Conservation (phyloP, 1,140 invertebrate genomes). For the Plectus sambesii region DNA sequence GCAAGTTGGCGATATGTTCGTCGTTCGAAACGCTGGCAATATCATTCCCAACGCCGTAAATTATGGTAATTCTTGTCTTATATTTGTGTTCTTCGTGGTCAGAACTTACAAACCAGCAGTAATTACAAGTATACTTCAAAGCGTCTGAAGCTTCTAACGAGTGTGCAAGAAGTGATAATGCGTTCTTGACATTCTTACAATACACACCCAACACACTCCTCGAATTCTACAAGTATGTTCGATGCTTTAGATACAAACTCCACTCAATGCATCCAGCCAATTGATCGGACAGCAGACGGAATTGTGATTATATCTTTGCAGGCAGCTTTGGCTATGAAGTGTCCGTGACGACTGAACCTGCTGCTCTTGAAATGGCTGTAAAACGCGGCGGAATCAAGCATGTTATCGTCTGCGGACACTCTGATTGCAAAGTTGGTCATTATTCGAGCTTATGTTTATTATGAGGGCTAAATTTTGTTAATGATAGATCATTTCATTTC, state of each 20-base stretch:
- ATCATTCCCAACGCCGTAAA: slow-evolving; percentile 72
- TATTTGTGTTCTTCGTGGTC: background rate
- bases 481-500: too few relatives aligned
- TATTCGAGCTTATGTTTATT: too few relatives aligned
- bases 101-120: background rate
- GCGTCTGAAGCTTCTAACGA: too few relatives aligned
- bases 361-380: slow-evolving; percentile 81
- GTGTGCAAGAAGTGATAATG: too few relatives aligned
- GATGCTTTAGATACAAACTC: too few relatives aligned
- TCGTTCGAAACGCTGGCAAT: slow-evolving; percentile 87
- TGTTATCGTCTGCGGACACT: slow-evolving; percentile 86
- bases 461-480: too few relatives aligned
- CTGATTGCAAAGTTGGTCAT: slow-evolving; percentile 75
- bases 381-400: slow-evolving; percentile 76
- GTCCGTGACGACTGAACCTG: slow-evolving; percentile 65
- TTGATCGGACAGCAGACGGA: too few relatives aligned
- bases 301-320: slow-evolving; percentile 34
- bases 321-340: slow-evolving; percentile 32
- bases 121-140: too few relatives aligned
- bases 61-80: slow-evolving; percentile 51
- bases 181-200: too few relatives aligned
- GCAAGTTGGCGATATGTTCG: slow-evolving; percentile 87
- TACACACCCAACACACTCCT: too few relatives aligned
- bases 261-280: too few relatives aligned
- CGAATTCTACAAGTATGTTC: too few relatives aligned